Percentiles rank a stretch among this genome's conserved stretches.
Evolutionary conservation across 2,888 invertebrate species (phyloP).

Genomic region (Tinea semifulvella): DNA sequence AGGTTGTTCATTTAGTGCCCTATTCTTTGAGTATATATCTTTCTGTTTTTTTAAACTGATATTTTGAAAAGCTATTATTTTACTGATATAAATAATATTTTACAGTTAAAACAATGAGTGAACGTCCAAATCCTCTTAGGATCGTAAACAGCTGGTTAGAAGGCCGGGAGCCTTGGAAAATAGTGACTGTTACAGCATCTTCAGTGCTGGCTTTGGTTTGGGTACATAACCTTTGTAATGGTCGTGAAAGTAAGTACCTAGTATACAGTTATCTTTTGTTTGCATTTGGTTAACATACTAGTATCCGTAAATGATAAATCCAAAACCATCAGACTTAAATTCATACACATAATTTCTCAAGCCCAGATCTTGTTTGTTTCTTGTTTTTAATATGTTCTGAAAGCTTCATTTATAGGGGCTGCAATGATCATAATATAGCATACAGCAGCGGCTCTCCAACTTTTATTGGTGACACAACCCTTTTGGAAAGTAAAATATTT

Average conservation of each 20-base stretch:
- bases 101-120: slow-evolving; percentile 37
- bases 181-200: slow-evolving; percentile 78
- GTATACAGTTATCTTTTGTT: not conserved
- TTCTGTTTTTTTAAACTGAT: not conserved
- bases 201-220: slow-evolving; percentile 76
- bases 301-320: too few relatives aligned
- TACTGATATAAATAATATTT: not conserved
- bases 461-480: too few relatives aligned
- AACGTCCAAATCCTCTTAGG: slow-evolving; percentile 48
- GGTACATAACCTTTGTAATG: slow-evolving; percentile 76
- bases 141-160: slow-evolving; percentile 70
- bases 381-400: too few relatives aligned
- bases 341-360: too few relatives aligned
- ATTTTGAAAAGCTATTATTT: not conserved
- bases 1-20: not conserved
- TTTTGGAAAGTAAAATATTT: too few relatives aligned
- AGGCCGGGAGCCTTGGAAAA: slow-evolving; percentile 83
- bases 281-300: too few relatives aligned
- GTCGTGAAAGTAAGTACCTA: slow-evolving; percentile 72
- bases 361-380: too few relatives aligned
- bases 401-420: too few relatives aligned
- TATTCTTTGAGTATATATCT: not conserved
- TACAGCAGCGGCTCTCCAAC: too few relatives aligned
- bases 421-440: too few relatives aligned
- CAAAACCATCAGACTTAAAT: too few relatives aligned